Base-by-base conservation (phyloP, 2,797 vertebrate species). In the Pagetopsis macropterus region DNA sequence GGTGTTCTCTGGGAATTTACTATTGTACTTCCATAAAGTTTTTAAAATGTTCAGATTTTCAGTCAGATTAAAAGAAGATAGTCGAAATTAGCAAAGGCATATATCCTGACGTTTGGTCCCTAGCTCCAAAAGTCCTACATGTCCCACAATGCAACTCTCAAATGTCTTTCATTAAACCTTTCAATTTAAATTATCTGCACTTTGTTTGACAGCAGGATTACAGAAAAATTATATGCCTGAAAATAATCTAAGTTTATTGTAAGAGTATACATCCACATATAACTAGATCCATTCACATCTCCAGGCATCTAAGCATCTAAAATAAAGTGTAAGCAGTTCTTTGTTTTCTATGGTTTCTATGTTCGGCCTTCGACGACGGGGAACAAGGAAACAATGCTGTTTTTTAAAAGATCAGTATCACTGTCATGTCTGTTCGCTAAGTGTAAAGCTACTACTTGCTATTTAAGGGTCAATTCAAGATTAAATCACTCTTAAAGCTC, bases 101-200 rank as follows among this genome's bases (percentile, higher is more conserved):
- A 52, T 9, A 17, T 31, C 4, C 8, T 41, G 51, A 50, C 6
- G 51, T 37, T 40, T 48, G 10, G 3, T 31, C 1, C 5, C 1
- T 3, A 13, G 14, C 16, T 15, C 6, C 15, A 7, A 41, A 12
- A 14, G n/a, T 43, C 7, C n/a, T 12, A 41, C 51, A 67, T 9
- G 8, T 66, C 66, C 51, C 48, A 72, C 3, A 31, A 61, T 60
- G 19, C 49, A 65, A 10, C 44, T 23, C 27, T 27, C 27, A 27
- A 27, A 3, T 31, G 10, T 31, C 41, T 60, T 56, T 44, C 23
- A 14, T 51, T 27, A 49, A 21, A 31, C 9, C 11, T 17, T 60
- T 8, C 15, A 19, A 7, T 37, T 37, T 9, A 7, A 37, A 1
- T 37, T 37, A 37, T 37, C 6, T 37, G 33, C 33, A 37, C 33